phyloP scores from a whole-genome alignment of 2,797 vertebrate species.

The Neosilurus hyrtlii region DNA sequence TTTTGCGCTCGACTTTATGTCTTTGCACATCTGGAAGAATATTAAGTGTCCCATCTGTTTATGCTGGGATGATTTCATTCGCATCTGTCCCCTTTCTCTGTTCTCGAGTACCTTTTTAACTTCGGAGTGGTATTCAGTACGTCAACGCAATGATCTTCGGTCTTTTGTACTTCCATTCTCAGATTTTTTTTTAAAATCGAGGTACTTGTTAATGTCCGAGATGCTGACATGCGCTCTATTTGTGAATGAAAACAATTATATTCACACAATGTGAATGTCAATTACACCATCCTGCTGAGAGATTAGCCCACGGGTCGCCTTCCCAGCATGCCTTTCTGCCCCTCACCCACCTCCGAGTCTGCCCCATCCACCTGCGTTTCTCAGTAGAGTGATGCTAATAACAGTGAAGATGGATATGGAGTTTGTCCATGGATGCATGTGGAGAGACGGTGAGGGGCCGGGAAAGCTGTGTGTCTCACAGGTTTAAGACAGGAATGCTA shows the following conservation, averaged over 20 bases:
- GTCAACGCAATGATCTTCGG: neutral
- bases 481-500: constrained; percentile 58
- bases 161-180: too few species aligned
- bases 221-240: neutral
- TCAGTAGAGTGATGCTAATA: constrained; percentile 61
- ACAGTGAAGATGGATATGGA: constrained; percentile 65
- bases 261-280: constrained; percentile 28
- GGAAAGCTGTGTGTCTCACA: constrained; percentile 40
- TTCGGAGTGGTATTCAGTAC: neutral
- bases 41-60: constrained; percentile 51
- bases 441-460: constrained; percentile 45
- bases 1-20: constrained; percentile 15
- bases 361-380: constrained; percentile 49
- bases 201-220: neutral
- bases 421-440: constrained; percentile 63
- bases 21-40: constrained; percentile 51
- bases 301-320: constrained; percentile 36
- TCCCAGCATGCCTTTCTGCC: constrained; percentile 42
- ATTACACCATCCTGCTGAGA: constrained; percentile 22
- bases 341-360: constrained; percentile 7
- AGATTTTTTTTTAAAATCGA: neutral
- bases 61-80: constrained; percentile 46
- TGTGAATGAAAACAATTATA: neutral
- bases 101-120: constrained; percentile 26
- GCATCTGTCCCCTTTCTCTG: constrained; percentile 47